Conservation (phyloP, 2,888 invertebrate genomes). For the Ectemnius continuus region DNA sequence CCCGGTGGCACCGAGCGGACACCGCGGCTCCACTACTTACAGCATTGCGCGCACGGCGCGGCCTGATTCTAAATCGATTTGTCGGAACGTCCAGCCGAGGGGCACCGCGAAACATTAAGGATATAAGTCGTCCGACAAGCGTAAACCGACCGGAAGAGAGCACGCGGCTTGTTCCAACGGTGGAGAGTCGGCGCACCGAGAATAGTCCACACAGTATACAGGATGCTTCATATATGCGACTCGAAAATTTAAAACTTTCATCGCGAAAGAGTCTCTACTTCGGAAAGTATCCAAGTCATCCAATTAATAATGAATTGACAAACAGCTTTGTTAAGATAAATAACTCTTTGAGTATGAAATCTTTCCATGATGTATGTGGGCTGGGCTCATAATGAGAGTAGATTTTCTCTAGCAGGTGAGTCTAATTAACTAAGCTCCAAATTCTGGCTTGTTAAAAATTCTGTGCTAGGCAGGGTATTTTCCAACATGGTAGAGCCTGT, state of each 20-base stretch:
- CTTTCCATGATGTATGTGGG: no score
- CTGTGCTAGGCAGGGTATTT: no score
- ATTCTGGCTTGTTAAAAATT: no score
- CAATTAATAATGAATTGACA: no score
- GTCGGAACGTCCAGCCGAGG: conserved; percentile 47
- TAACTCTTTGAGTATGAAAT: no score
- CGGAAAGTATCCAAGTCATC: no score
- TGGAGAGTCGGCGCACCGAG: conserved; percentile 12
- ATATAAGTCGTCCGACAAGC: conserved; percentile 30
- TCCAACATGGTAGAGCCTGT: no score
- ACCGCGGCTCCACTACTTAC: conserved; percentile 21
- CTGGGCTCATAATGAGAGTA: neutral
- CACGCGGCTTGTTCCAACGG: conserved; percentile 13
- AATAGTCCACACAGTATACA: no score
- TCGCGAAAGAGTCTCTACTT: no score
- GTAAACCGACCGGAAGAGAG: conserved; percentile 38
- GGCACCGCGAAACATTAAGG: conserved; percentile 27
- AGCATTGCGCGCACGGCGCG: conserved; percentile 21
- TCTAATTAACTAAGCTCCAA: neutral
- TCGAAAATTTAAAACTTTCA: no score
- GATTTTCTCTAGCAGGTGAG: neutral
- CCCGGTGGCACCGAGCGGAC: conserved; percentile 15
- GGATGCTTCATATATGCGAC: no score
- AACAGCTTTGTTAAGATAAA: no score
- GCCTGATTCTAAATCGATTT: conserved; percentile 62